Evolutionary conservation across 2,797 vertebrate genomes (phyloP).

Genomic region (Pangasius mekongensis): DNA sequence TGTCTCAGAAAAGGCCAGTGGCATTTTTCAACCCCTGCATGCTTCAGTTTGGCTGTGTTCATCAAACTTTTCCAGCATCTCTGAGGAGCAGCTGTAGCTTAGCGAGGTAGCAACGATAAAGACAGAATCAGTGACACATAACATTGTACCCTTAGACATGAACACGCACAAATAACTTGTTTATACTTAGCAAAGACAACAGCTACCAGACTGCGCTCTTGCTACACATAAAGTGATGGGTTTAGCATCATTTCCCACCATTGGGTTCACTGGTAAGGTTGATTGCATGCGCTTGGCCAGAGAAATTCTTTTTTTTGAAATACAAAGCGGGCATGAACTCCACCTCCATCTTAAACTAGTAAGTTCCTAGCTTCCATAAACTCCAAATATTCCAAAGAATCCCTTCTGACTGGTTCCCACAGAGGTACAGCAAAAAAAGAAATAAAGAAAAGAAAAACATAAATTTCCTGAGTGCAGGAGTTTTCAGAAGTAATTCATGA

Average conservation of each 20-base stretch:
- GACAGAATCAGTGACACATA: not conserved
- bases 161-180: not conserved
- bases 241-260: not conserved
- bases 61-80: not conserved
- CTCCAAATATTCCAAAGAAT: not conserved
- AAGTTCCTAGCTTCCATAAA: not conserved
- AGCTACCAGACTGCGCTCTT: no score
- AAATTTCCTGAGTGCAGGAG: not conserved
- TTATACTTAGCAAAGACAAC: not conserved
- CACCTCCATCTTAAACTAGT: not conserved
- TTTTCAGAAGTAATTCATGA: not conserved
- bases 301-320: no score
- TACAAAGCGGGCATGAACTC: not conserved
- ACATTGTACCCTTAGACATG: not conserved
- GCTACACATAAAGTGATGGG: no score
- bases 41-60: not conserved
- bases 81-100: no score
- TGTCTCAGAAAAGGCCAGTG: not conserved
- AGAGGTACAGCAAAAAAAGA: not conserved
- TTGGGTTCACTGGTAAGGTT: no score
- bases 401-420: not conserved
- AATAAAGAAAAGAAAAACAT: not conserved
- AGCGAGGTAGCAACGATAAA: not conserved
- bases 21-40: no score
- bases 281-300: no score